Evolutionary conservation across 2,888 invertebrate genomes (phyloP).

Genomic region (Epistrophe grossulariae): DNA sequence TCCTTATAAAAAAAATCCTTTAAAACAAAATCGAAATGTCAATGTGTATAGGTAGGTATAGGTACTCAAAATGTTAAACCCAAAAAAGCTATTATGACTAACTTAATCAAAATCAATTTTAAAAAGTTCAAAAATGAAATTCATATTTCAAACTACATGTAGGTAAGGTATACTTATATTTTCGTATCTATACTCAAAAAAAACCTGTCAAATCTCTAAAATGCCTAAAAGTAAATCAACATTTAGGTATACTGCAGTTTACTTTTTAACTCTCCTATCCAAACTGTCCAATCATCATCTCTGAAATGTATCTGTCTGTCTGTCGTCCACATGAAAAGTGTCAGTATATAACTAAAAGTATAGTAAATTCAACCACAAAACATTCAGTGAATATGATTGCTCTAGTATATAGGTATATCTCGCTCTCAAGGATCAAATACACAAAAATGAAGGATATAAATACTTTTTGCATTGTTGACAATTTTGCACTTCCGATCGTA

Average conservation of each 20-base stretch:
- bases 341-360: neutral
- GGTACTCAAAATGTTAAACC: no score
- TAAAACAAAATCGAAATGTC: no score
- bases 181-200: neutral
- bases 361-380: conserved; percentile 21
- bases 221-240: conserved; percentile 28
- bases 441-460: conserved; percentile 17
- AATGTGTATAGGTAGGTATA: no score
- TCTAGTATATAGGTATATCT: neutral
- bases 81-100: no score
- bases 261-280: neutral
- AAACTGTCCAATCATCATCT: conserved; percentile 8
- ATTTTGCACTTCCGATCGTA: conserved; percentile 35
- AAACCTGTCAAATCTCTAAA: neutral
- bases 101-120: neutral
- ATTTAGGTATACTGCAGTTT: neutral
- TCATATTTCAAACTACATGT: no score
- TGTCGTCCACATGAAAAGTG: conserved; percentile 13
- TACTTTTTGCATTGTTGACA: conserved; percentile 31
- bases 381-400: conserved; percentile 22
- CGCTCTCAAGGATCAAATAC: neutral
- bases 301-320: neutral
- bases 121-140: neutral
- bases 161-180: no score
- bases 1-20: no score